Percentiles rank a stretch among this genome's conserved stretches.
These are phyloP conservation scores for Campylomormyrus tamandua DNA, from an alignment of 2,113 vertebrate species.

Conservation along the genomic window DNA sequence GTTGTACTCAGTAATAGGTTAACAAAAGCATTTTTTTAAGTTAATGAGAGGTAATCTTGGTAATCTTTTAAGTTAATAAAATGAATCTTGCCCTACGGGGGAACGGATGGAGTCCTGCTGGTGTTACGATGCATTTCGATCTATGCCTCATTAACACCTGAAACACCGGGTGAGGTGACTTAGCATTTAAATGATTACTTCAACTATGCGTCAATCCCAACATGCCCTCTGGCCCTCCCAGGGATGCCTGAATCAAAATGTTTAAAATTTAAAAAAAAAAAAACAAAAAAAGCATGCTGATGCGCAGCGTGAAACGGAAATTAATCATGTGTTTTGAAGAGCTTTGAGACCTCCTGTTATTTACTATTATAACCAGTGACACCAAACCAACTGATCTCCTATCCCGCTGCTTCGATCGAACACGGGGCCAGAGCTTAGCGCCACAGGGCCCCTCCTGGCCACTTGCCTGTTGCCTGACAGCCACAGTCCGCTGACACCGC, in stretches of 20 bases:
- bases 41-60: not conserved
- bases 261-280: not conserved
- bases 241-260: not conserved
- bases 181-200: not conserved
- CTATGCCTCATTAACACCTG: not conserved
- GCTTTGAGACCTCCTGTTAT: not conserved
- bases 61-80: not conserved
- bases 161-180: not conserved
- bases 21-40: not conserved
- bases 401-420: not conserved
- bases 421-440: not conserved
- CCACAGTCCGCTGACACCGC: not conserved
- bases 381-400: not conserved
- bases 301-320: not conserved
- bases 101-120: not conserved
- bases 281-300: not conserved
- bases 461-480: not conserved
- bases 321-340: not conserved
- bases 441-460: not conserved
- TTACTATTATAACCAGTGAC: not conserved
- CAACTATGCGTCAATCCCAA: not conserved
- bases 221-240: not conserved
- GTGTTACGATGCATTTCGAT: not conserved
- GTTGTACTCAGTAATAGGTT: not conserved
- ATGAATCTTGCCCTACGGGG: not conserved